Base-by-base conservation (phyloP, 2,888 invertebrate genomes). In the Melinaea menophilus region DNA sequence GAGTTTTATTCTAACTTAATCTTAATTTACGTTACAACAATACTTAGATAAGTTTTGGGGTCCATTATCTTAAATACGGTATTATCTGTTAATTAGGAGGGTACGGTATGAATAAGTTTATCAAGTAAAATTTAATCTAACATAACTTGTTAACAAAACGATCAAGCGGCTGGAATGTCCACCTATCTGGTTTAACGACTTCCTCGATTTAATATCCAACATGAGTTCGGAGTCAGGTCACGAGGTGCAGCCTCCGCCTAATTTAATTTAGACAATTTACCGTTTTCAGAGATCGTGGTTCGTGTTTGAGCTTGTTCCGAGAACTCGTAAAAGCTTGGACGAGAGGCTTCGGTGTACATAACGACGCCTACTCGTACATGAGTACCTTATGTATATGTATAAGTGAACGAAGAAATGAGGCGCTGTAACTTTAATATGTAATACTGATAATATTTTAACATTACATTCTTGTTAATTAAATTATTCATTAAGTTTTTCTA, bases 261-360 rank as follows among this genome's bases (percentile, higher is more conserved):
- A 79, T 82, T 85, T 84, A 84, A 85, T 85, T 85, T 82, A 82
- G 81, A 79, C 75, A 76, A 79, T 84, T 80, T 84, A 84, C 84
- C 81, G 85, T 85, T 85, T 80, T 79, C 77, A 76, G 79, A 68
- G 66, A 67, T 65, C 69, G 72, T 76, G 79, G 77, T 78, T 74
- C 73, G 72, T 78, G 77, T 75, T 75, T 71, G 75, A 68, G 74
- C 70, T 68, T 68, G 67, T 86, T 87, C 87, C 84, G 69, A 77
- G 86, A 86, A 87, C 73, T 84, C 84, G 81, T 85, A 85, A 85
- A 82, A 76, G 75, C 63, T 63, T 56, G 51, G 61, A 63, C 41
- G 41, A 41, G 41, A 41, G 9, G 41, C 41, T 41, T 41, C 41
- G 41, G 7, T 81, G 81, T 80, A 81, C 75, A 74, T 81, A 74